phyloP scores from a whole-genome alignment of 2,888 invertebrate species.

The Auanema sp. region DNA sequence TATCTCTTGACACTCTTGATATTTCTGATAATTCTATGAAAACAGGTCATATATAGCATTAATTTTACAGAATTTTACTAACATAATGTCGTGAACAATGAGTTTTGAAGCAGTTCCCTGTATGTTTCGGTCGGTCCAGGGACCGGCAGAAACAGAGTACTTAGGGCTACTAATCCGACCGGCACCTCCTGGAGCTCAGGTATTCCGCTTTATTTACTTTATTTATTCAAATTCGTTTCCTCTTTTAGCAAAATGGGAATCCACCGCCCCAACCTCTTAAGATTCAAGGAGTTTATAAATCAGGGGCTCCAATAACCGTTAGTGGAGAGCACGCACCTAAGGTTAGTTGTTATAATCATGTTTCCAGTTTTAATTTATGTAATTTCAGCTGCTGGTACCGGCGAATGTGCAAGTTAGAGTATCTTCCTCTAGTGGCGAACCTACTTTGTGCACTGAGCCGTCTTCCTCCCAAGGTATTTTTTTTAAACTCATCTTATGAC shows the following conservation, averaged over 20 bases:
- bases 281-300: not conserved
- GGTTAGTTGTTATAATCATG: slow-evolving; percentile 7
- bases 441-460: not conserved
- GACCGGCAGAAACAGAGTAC: slow-evolving; percentile 22
- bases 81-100: slow-evolving; percentile 47
- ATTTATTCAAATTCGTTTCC: too few relatives aligned
- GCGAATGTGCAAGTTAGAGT: slow-evolving; percentile 14
- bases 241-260: too few relatives aligned
- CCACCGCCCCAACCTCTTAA: too few relatives aligned
- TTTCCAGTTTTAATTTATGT: slow-evolving; percentile 8
- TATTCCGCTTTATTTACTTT: too few relatives aligned
- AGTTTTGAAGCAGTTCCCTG: slow-evolving; percentile 67
- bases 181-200: not conserved
- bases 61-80: not conserved
- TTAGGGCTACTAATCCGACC: slow-evolving; percentile 28
- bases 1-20: slow-evolving; percentile 1
- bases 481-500: too few relatives aligned
- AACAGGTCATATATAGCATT: slow-evolving; percentile 1
- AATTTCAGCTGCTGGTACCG: slow-evolving; percentile 18
- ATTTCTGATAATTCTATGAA: not conserved
- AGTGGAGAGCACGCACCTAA: slow-evolving; percentile 18
- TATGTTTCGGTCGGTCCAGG: slow-evolving; percentile 22
- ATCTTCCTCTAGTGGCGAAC: not conserved
- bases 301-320: slow-evolving; percentile 19
- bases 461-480: not conserved